Base-by-base conservation (phyloP, 2,888 invertebrate species). In the Eupsilia transversa region DNA sequence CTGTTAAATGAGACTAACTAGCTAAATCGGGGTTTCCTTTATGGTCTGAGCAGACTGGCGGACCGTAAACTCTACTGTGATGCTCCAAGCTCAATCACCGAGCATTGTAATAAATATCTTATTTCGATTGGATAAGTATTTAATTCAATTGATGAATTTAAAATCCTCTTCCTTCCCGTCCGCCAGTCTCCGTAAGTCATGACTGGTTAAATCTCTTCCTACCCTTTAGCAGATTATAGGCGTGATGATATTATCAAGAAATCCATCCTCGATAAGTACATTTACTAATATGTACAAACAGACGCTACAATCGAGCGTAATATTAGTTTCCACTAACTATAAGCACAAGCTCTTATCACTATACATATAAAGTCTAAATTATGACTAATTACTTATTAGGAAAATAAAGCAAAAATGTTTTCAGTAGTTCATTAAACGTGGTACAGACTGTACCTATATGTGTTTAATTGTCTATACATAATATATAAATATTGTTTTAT, bases 361-460 rank as follows among this genome's bases (percentile, higher is more conserved):
- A 38, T 61, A 10, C 10, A 12, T 3, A 74, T 80, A 84, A 74
- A 82, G 85, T 71, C 60, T 38, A 57, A 75, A 77, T 84, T 82
- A 77, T 80, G 76, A 82, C 67, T 80, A 80, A 78, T 81, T 30
- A 60, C 27, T 69, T 74, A 74, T 72, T 52, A 76, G 65, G 87
- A 74, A 87, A 87, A 84, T 74, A 10, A 70, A 61, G 14, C 33
- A 56, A 54, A 60, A 67, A 70, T 49, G 1, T 12, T 3, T 30
- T 67, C 66, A 75, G 56, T 75, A 33, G 14, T 52, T 67, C 41
- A 38, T 14, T 61, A 4, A 49, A 23, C n/a, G 52, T 35, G 7
- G 54, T 54, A 5, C 12, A 27, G 68, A 43, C 9, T 0, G 30
- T 12, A 71, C 67, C 0, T 68, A 3, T 17, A 33, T 17, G 35